These are phyloP conservation scores for Eupelmus urozonus DNA, from an alignment of 2,888 invertebrate genomes.

Conservation along the genomic window DNA sequence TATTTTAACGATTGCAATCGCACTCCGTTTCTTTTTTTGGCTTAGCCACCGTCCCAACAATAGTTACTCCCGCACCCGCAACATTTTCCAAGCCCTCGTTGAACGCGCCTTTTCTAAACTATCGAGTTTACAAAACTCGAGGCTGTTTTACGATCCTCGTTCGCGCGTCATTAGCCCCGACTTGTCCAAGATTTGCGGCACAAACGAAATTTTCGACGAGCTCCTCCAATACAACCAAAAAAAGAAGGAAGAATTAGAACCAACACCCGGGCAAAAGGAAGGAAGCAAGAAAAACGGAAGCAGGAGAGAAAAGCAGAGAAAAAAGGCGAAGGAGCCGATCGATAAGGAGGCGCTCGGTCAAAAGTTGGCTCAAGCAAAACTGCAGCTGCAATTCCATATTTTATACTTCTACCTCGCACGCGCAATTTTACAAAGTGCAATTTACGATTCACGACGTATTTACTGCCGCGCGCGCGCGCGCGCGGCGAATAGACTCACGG, in stretches of 20 bases:
- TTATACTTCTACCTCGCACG: conserved; percentile 41
- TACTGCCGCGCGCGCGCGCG: neutral
- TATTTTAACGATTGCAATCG: too few relatives aligned
- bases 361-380: conserved; percentile 46
- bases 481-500: neutral
- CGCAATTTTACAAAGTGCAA: conserved; percentile 56
- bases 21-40: too few relatives aligned
- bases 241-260: neutral
- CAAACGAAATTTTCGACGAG: conserved; percentile 10
- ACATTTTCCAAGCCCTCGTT: too few relatives aligned
- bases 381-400: conserved; percentile 47
- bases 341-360: conserved; percentile 42
- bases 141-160: neutral
- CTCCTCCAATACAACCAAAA: neutral
- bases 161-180: conserved; percentile 2
- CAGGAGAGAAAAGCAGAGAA: neutral
- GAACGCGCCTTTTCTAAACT: too few relatives aligned
- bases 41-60: too few relatives aligned
- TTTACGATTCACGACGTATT: conserved; percentile 52
- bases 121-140: conserved; percentile 14
- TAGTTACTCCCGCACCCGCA: too few relatives aligned
- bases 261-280: neutral
- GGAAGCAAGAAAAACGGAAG: neutral
- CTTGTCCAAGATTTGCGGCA: neutral
- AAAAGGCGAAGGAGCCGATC: conserved; percentile 17